Evolutionary conservation across 2,797 vertebrate species (phyloP).

Genomic region (Oceanodroma leucorhoa): DNA sequence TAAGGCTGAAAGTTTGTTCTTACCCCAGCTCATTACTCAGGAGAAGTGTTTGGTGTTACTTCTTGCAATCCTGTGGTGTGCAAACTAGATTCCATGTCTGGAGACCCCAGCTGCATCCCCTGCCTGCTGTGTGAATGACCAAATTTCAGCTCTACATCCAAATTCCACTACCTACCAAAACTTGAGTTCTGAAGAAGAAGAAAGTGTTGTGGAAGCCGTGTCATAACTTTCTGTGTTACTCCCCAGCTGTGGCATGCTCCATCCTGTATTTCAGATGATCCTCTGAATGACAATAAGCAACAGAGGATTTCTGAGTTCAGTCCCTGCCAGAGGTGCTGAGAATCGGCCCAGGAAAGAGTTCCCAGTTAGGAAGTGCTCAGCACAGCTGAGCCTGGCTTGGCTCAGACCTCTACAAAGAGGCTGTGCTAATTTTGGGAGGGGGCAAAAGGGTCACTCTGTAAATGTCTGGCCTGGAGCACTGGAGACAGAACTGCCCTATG

Average conservation of each 20-base stretch:
- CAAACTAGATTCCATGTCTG: neutral
- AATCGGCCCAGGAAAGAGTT: constrained; percentile 19
- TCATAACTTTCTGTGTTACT: neutral
- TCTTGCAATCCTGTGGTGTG: neutral
- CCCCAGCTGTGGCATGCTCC: neutral
- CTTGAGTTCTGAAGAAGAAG: neutral
- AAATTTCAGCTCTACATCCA: neutral
- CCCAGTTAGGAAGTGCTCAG: constrained; percentile 33
- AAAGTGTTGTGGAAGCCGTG: neutral
- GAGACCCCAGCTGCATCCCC: neutral
- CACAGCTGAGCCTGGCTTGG: constrained; percentile 48
- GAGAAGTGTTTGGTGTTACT: neutral
- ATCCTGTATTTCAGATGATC: neutral
- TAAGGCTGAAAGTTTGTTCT: neutral
- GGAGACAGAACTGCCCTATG: constrained; percentile 9
- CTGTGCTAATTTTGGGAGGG: constrained; percentile 49
- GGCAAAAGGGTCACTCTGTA: constrained; percentile 21
- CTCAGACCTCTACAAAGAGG: neutral
- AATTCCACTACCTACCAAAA: neutral
- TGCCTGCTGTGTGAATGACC: neutral
- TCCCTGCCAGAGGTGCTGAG: constrained; percentile 26
- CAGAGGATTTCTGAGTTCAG: neutral
- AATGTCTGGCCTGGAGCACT: constrained; percentile 29
- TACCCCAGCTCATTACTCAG: neutral
- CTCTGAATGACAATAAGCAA: neutral